A percentile compares a stretch with the other conserved stretches of the same genome.
These are phyloP conservation scores for Phalangium opilio DNA, from an alignment of 2,888 invertebrate genomes.

Conservation along the genomic window DNA sequence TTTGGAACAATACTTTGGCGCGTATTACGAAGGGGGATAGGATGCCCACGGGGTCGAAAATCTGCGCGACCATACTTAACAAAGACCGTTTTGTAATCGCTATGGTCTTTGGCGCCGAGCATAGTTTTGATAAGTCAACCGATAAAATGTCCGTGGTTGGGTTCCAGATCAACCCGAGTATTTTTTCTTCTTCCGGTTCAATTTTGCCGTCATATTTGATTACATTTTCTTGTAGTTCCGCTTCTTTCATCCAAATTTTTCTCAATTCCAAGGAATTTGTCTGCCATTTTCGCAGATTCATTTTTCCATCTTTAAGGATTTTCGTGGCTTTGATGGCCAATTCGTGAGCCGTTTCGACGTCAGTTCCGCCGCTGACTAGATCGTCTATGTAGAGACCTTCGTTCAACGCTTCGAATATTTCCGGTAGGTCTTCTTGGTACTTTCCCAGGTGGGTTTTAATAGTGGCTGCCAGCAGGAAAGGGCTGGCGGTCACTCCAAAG, in stretches of 20 bases:
- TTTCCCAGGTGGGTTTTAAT: constrained; percentile 3
- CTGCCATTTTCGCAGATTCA: constrained; percentile 2
- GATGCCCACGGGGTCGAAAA: too few species aligned
- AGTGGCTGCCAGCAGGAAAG: constrained; percentile 1
- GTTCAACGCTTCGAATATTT: not conserved
- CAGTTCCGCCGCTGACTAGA: not conserved
- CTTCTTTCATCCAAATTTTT: not conserved
- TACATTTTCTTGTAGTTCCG: too few species aligned
- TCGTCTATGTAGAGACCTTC: constrained; percentile 3
- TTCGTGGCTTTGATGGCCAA: not conserved
- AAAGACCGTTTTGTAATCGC: too few species aligned
- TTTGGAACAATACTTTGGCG: too few species aligned
- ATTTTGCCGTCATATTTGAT: too few species aligned
- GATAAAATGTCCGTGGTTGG: not conserved
- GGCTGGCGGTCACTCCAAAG: constrained; percentile 2
- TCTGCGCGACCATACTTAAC: too few species aligned
- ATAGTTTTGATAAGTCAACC: not conserved
- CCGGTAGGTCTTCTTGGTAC: not conserved
- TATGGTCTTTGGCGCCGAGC: too few species aligned
- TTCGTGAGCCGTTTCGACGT: not conserved
- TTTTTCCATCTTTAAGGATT: not conserved
- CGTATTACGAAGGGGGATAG: too few species aligned
- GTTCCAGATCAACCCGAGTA: constrained; percentile 2
- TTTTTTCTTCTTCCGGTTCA: not conserved
- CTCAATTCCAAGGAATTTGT: not conserved